phyloP scores from a whole-genome alignment of 2,888 invertebrate species.

The Ommatoiulus sabulosus region DNA sequence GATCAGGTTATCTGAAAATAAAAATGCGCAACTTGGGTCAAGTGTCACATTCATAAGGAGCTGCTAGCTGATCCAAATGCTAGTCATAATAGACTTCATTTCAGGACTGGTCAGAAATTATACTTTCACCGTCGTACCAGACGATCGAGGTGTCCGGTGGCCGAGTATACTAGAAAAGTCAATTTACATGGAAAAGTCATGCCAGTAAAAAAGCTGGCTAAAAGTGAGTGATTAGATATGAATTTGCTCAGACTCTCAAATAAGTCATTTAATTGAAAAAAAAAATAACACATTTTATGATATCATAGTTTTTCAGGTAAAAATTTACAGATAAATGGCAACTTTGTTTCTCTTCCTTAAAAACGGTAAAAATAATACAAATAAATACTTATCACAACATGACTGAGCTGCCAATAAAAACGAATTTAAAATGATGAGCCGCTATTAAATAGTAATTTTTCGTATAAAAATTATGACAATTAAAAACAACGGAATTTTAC shows the following conservation, averaged over 20 bases:
- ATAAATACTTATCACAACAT: constrained; percentile 34
- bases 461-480: constrained; percentile 40
- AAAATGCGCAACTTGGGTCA: not conserved
- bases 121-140: not conserved
- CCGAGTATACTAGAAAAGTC: not conserved
- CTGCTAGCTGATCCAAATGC: not conserved
- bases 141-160: not conserved
- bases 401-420: constrained; percentile 34
- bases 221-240: not conserved
- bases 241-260: constrained; percentile 34
- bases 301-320: constrained; percentile 1
- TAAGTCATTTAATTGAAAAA: not conserved
- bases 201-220: not conserved
- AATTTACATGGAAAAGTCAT: not conserved
- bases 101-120: no score
- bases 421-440: constrained; percentile 13
- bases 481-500: constrained; percentile 27
- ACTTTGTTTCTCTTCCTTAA: constrained; percentile 12
- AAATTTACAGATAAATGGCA: not conserved
- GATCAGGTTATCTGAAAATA: not conserved
- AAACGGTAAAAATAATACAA: constrained; percentile 25
- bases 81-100: not conserved
- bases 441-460: constrained; percentile 14
- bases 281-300: not conserved
- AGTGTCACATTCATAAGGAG: not conserved